These are phyloP conservation scores for Stegodyphus mimosarum DNA, from an alignment of 1,140 invertebrate species.

Conservation along the genomic window DNA sequence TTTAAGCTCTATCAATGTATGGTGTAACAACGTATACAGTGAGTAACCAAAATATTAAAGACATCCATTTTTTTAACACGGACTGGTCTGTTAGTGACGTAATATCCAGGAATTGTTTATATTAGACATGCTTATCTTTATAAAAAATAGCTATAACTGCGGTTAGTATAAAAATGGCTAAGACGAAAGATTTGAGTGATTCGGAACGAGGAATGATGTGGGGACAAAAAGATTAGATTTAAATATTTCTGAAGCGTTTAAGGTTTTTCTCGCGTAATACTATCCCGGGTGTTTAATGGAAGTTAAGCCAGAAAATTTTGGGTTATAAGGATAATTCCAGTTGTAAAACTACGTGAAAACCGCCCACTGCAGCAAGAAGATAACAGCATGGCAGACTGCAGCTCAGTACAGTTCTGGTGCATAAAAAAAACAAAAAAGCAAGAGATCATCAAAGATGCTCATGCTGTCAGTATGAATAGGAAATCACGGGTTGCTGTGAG, in stretches of 20 bases:
- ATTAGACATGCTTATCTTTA: not conserved
- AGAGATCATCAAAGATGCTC: not conserved
- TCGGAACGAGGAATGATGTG: not conserved
- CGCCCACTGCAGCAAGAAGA: not conserved
- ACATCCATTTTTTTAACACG: not conserved
- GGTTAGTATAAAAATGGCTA: not conserved
- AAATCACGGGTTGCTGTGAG: constrained; percentile 28
- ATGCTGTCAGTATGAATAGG: not conserved
- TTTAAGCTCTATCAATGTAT: no score
- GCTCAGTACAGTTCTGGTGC: not conserved
- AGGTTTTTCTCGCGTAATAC: not conserved
- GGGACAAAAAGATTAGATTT: not conserved
- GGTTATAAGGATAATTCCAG: not conserved
- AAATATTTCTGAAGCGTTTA: not conserved
- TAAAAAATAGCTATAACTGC: not conserved
- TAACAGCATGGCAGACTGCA: not conserved
- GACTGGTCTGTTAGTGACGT: not conserved
- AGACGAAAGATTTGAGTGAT: not conserved
- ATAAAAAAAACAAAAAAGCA: not conserved
- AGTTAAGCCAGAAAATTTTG: not conserved
- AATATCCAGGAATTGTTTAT: not conserved
- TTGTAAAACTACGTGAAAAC: no score
- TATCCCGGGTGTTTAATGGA: not conserved
- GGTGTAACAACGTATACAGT: not conserved
- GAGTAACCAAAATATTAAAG: not conserved